These are phyloP conservation scores for Melolontha melolontha DNA, from an alignment of 2,888 invertebrate species.

Conservation along the genomic window DNA sequence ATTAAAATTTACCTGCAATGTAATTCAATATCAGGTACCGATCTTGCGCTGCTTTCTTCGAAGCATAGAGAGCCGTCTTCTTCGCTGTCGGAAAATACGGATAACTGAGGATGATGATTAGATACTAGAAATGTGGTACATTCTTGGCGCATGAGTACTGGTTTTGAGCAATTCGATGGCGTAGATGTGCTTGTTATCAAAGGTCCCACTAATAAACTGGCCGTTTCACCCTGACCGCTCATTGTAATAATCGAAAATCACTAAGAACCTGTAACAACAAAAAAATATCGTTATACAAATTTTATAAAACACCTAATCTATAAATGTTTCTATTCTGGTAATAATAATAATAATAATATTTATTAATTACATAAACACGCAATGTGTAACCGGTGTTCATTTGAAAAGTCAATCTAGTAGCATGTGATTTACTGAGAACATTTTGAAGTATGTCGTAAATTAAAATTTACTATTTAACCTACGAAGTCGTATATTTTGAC, in stretches of 20 bases:
- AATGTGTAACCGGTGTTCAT: no score
- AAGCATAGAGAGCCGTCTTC: slow-evolving; percentile 76
- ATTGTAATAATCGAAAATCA: slow-evolving; percentile 54
- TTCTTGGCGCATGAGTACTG: slow-evolving; percentile 87
- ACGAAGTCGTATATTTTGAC: no score
- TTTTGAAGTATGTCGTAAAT: no score
- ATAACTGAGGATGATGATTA: slow-evolving; percentile 76
- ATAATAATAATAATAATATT: no score
- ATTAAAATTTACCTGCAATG: slow-evolving; percentile 73
- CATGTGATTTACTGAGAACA: no score
- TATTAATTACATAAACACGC: no score
- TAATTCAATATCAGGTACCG: slow-evolving; percentile 85
- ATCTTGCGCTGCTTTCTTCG: slow-evolving; percentile 78
- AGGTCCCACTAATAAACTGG: slow-evolving; percentile 79
- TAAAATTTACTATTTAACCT: no score
- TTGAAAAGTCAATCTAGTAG: no score
- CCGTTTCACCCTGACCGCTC: slow-evolving; percentile 85
- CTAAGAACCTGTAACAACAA: slow-evolving; percentile 44
- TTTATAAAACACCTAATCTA: no score
- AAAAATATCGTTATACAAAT: no score
- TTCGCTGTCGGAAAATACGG: slow-evolving; percentile 82
- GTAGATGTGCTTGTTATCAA: slow-evolving; percentile 69
- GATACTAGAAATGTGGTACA: slow-evolving; percentile 82
- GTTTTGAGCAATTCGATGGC: slow-evolving; percentile 73
- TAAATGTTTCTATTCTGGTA: no score